Percentiles rank a stretch among this genome's conserved stretches.
These are phyloP conservation scores for Cheilosia urbana DNA, from an alignment of 2,888 invertebrate species.

Conservation along the genomic window DNA sequence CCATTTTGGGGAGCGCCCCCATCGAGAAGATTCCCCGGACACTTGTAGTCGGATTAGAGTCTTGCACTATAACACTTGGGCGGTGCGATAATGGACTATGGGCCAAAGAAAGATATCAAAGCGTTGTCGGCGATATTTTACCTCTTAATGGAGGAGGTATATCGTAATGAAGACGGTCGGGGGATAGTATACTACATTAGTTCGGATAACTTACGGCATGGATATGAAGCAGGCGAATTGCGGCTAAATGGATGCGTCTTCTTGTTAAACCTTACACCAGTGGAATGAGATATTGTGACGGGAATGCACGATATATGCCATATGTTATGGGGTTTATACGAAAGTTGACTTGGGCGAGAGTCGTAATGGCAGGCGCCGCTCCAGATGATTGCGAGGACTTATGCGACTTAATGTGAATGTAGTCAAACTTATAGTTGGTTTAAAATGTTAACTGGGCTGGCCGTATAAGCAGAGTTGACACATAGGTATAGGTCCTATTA, in stretches of 20 bases:
- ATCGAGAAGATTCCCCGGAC: conserved; percentile 50
- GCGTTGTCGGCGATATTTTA: conserved; percentile 54
- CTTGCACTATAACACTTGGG: conserved; percentile 45
- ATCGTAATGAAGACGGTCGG: conserved; percentile 20
- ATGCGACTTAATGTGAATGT: no score
- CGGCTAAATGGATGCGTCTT: not conserved
- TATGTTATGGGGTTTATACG: not conserved
- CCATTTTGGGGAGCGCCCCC: conserved; percentile 57
- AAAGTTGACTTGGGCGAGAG: no score
- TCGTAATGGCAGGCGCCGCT: no score
- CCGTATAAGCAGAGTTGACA: no score
- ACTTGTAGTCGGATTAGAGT: conserved; percentile 40
- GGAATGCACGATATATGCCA: not conserved
- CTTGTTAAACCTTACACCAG: not conserved
- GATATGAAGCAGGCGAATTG: conserved; percentile 20
- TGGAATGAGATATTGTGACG: not conserved
- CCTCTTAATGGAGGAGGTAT: conserved; percentile 33
- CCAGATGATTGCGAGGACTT: no score
- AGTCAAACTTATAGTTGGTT: no score
- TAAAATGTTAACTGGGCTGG: no score
- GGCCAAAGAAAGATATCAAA: conserved; percentile 17
- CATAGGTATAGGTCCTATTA: no score
- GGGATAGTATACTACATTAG: conserved; percentile 23
- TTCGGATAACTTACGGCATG: conserved; percentile 34
- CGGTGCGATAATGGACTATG: conserved; percentile 2